A percentile compares a stretch with the other conserved stretches of the same genome.
Evolutionary conservation across 2,797 vertebrate species (phyloP).

Genomic region (Agapornis canus): DNA sequence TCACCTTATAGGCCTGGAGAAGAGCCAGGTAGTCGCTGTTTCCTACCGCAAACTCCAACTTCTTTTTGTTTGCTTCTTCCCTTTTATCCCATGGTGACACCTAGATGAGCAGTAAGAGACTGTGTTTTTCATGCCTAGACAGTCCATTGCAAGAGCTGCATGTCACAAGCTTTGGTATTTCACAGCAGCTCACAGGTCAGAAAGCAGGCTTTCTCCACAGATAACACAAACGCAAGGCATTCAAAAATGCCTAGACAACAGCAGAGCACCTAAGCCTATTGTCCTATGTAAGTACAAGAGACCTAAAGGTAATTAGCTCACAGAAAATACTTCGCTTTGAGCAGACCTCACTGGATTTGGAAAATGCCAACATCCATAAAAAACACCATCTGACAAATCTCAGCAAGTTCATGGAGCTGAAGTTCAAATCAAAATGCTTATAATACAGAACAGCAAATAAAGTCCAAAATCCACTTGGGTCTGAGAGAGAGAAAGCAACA

Average conservation of each 20-base stretch:
- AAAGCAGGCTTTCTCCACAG: background rate
- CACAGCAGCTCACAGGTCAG: background rate
- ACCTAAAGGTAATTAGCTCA: background rate
- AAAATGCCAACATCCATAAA: background rate
- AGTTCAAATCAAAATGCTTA: background rate
- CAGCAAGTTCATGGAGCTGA: background rate
- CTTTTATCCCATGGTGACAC: constrained; percentile 97
- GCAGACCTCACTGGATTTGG: background rate
- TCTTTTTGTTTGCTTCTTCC: constrained; percentile 93
- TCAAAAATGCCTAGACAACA: background rate
- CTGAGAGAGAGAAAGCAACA: background rate
- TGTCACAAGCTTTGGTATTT: background rate
- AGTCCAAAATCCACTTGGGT: background rate
- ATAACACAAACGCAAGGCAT: background rate
- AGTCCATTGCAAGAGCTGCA: background rate
- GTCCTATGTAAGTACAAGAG: background rate
- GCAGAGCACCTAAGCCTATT: background rate
- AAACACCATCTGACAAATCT: background rate
- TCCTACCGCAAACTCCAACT: constrained; percentile 88
- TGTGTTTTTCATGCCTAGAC: background rate
- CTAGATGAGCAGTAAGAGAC: constrained; percentile 67
- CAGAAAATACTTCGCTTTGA: background rate
- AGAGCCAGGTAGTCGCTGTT: constrained; percentile 95
- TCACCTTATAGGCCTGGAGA: constrained; percentile 93
- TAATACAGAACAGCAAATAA: background rate